Conservation (phyloP, 1,140 invertebrate genomes). For the Varroa destructor region DNA sequence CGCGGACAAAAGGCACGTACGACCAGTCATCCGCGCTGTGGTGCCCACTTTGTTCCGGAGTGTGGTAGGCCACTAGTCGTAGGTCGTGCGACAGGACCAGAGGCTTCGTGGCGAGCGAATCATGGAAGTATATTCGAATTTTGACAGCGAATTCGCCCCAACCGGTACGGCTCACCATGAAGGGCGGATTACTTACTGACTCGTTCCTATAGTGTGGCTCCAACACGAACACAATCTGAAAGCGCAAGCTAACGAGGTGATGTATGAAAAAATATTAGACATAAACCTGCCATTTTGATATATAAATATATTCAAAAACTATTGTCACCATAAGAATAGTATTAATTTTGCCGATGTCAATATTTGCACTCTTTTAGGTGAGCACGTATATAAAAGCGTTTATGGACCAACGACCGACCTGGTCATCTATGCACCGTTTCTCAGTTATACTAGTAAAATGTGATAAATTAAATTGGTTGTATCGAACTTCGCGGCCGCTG, state of each 20-base stretch:
- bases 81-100: background rate
- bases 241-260: background rate
- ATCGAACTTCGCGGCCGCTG: too few species aligned
- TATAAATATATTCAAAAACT: too few species aligned
- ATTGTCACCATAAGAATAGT: too few species aligned
- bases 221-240: slow-evolving; percentile 14
- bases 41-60: background rate
- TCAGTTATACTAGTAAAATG: too few species aligned
- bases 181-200: background rate
- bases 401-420: too few species aligned
- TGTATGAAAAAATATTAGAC: background rate
- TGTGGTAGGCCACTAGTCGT: slow-evolving; percentile 10
- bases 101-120: background rate
- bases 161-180: background rate
- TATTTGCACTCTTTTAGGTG: too few species aligned
- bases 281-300: too few species aligned
- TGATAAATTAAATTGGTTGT: too few species aligned
- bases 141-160: slow-evolving; percentile 18
- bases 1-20: slow-evolving; percentile 18
- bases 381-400: too few species aligned
- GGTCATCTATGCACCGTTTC: too few species aligned
- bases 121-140: background rate
- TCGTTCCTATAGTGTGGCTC: slow-evolving; percentile 14
- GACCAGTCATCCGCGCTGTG: background rate
- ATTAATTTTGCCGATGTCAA: too few species aligned